Conservation (phyloP, 2,888 invertebrate genomes). For the Morinoia aosen region DNA sequence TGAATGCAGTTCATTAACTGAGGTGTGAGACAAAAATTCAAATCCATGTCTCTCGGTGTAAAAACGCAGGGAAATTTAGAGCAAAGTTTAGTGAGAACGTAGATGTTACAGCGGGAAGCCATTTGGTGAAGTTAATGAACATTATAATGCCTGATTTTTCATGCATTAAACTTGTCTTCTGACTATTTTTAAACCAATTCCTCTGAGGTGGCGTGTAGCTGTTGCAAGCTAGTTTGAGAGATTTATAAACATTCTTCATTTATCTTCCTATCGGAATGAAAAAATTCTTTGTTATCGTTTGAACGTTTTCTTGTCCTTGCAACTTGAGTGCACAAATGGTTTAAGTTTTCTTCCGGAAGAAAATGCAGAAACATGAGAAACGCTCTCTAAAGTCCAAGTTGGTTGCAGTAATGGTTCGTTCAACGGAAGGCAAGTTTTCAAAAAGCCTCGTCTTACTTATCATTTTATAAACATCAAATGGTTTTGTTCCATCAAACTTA, state of each 20-base stretch:
- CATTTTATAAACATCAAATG: neutral
- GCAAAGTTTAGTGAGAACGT: neutral
- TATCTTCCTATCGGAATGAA: neutral
- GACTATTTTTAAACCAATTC: neutral
- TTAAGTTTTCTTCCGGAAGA: neutral
- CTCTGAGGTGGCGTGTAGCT: neutral
- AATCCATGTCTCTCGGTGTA: neutral
- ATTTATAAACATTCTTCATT: neutral
- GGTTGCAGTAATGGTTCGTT: neutral
- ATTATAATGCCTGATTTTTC: too few species aligned
- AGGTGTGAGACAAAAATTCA: neutral
- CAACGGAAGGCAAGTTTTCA: neutral
- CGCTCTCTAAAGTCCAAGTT: neutral
- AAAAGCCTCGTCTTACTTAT: neutral
- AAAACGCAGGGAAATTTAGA: neutral
- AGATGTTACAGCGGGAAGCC: neutral
- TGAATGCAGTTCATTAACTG: neutral
- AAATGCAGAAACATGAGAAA: neutral
- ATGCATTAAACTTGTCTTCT: too few species aligned
- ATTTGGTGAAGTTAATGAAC: too few species aligned
- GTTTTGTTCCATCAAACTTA: neutral
- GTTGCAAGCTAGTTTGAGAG: neutral
- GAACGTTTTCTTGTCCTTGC: neutral
- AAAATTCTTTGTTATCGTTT: neutral
- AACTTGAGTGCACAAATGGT: neutral